Evolutionary conservation across 2,888 invertebrate genomes (phyloP).

Genomic region (Ligdia adustata): DNA sequence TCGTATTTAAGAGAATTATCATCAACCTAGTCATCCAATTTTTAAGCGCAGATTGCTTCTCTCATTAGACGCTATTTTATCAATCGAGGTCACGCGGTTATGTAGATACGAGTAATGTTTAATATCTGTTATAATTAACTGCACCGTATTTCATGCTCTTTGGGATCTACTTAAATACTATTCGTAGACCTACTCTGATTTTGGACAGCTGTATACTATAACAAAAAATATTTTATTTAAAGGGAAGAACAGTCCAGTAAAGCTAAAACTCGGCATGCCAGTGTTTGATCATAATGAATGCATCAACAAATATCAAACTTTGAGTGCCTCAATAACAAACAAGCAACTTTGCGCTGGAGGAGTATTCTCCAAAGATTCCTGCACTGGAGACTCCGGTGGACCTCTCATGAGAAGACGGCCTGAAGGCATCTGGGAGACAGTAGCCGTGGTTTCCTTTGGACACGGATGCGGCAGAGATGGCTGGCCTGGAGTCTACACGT

Average conservation of each 20-base stretch:
- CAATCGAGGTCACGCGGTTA: slow-evolving; percentile 1
- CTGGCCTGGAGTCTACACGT: slow-evolving; percentile 88
- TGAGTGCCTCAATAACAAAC: slow-evolving; percentile 75
- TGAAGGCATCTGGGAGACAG: slow-evolving; percentile 80
- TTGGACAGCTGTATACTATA: no score
- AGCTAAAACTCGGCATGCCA: slow-evolving; percentile 86
- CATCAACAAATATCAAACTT: slow-evolving; percentile 69
- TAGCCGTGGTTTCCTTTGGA: slow-evolving; percentile 88
- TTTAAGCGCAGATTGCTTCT: neutral
- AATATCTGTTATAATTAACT: no score
- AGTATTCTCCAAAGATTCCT: slow-evolving; percentile 87
- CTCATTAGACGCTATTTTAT: neutral
- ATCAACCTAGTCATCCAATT: no score
- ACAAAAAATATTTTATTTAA: slow-evolving; percentile 33
- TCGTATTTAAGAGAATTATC: no score
- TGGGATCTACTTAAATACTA: no score
- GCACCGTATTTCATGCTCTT: no score
- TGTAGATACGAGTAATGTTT: no score
- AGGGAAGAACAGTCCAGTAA: slow-evolving; percentile 82
- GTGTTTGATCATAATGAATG: slow-evolving; percentile 82
- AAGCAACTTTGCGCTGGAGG: slow-evolving; percentile 90
- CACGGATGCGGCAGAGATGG: slow-evolving; percentile 86
- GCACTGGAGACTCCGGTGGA: slow-evolving; percentile 90
- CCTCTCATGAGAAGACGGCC: slow-evolving; percentile 86
- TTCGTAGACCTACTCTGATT: no score